Evolutionary conservation across 2,113 vertebrate genomes (phyloP).

Genomic region (Poeciliopsis prolifica): DNA sequence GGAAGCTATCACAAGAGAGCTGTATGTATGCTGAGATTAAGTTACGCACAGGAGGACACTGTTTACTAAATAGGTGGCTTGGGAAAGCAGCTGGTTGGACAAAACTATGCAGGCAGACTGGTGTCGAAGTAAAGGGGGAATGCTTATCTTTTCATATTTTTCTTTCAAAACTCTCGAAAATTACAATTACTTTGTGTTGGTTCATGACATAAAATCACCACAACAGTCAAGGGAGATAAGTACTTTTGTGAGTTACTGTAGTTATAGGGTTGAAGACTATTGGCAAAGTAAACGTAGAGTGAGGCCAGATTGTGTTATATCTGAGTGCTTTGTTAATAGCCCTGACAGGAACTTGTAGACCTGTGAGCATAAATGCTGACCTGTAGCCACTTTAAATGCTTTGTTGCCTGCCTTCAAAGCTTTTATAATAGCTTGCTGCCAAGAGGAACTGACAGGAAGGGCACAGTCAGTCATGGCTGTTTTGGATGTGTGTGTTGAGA

Average conservation of each 20-base stretch:
- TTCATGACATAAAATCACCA: background rate
- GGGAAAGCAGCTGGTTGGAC: background rate
- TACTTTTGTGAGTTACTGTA: background rate
- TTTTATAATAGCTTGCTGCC: slow-evolving; percentile 74
- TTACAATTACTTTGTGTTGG: background rate
- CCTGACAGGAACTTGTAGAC: slow-evolving; percentile 58
- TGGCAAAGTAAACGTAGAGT: slow-evolving; percentile 4
- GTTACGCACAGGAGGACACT: background rate
- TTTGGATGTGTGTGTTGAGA: slow-evolving; percentile 55
- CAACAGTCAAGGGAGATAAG: background rate
- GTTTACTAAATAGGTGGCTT: background rate
- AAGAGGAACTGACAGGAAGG: slow-evolving; percentile 73
- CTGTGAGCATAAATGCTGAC: slow-evolving; percentile 68
- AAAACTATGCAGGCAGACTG: background rate
- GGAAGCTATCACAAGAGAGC: no score
- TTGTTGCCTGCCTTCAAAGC: slow-evolving; percentile 77
- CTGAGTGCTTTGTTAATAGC: slow-evolving; percentile 54
- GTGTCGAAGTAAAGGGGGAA: background rate
- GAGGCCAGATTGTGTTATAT: slow-evolving; percentile 38
- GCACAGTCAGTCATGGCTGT: slow-evolving; percentile 65
- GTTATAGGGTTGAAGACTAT: slow-evolving; percentile 26
- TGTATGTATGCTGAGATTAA: no score
- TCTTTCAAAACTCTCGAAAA: background rate
- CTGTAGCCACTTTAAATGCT: slow-evolving; percentile 78
- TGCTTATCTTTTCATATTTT: background rate